Base-by-base conservation (phyloP, 2,113 vertebrate genomes). In the Aegotheles bennettii region DNA sequence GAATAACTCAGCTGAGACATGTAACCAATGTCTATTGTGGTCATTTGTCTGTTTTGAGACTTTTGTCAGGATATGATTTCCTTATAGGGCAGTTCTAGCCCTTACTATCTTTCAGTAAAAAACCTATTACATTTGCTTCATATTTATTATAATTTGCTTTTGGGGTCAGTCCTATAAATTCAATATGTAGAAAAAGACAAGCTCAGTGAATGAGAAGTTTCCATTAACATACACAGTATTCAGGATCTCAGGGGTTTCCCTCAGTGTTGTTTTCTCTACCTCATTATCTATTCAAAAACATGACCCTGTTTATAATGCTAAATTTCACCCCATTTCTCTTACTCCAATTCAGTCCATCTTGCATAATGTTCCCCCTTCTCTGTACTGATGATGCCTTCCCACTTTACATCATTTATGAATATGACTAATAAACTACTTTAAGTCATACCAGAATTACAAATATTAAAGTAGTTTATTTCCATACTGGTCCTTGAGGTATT, bases 381-480 rank as follows among this genome's bases (percentile, higher is more conserved):
- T 61, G 11, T 50, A 26, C 3, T 38, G n/a, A 15, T 63, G 25
- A 63, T 42, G 13, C 1, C 12, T 53, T 75, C 28, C 10, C 13
- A 56, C 18, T 84, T 71, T 15, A 1, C 4, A 48, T 40, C 0
- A 0, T 83, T 60, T 86, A 6, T 2, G 4, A 59, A 51, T 69
- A 43, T 36, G 45, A 57, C 6, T 60, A 56, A 45, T 43, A 74
- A 89, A 40, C 6, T 78, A 33, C 40, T 68, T 84, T 40, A 64
- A 8, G 8, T 65, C 16, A 76, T 50, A 5, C 15, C 23, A 28
- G 28, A 7, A 70, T 75, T 79, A n/a, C 3, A 64, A 51, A 60
- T 86, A 74, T 25, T 63, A 68, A 87, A 75, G 67, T n/a, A 54
- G 7, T 2, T 38, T 45, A 38, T 94, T 93, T 71, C 42, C 33